A percentile compares a stretch with the other conserved stretches of the same genome.
phyloP scores from a whole-genome alignment of 2,888 invertebrate species.

The Dinocampus coccinellae region DNA sequence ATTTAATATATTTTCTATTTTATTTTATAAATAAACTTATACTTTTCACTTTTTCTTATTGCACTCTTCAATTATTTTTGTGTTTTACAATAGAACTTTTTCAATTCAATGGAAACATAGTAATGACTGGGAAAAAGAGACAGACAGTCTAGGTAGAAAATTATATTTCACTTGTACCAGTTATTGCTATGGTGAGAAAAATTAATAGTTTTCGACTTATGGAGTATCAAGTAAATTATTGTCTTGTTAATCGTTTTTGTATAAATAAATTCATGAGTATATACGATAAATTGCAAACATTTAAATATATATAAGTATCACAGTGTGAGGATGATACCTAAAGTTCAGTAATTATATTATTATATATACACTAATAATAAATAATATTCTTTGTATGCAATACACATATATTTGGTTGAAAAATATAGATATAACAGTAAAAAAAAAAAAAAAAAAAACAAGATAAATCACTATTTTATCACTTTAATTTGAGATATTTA shows the following conservation, averaged over 20 bases:
- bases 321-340: conserved; percentile 34
- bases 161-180: not conserved
- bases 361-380: conserved; percentile 36
- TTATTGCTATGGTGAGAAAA: not conserved
- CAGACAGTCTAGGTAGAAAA: conserved; percentile 7
- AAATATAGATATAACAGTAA: too few relatives aligned
- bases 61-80: not conserved
- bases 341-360: conserved; percentile 56
- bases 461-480: too few relatives aligned
- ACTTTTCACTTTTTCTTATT: not conserved
- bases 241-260: not conserved
- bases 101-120: not conserved
- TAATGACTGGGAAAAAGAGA: not conserved
- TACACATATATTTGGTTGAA: not conserved
- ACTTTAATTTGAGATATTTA: too few relatives aligned
- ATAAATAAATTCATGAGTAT: too few relatives aligned
- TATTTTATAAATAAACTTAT: too few relatives aligned
- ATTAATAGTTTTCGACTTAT: not conserved
- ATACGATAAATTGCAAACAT: too few relatives aligned
- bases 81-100: not conserved
- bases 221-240: not conserved
- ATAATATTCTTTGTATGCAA: not conserved
- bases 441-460: too few relatives aligned
- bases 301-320: not conserved
- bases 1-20: too few relatives aligned